phyloP scores from a whole-genome alignment of 2,113 vertebrate genomes.

The Camelus dromedarius region DNA sequence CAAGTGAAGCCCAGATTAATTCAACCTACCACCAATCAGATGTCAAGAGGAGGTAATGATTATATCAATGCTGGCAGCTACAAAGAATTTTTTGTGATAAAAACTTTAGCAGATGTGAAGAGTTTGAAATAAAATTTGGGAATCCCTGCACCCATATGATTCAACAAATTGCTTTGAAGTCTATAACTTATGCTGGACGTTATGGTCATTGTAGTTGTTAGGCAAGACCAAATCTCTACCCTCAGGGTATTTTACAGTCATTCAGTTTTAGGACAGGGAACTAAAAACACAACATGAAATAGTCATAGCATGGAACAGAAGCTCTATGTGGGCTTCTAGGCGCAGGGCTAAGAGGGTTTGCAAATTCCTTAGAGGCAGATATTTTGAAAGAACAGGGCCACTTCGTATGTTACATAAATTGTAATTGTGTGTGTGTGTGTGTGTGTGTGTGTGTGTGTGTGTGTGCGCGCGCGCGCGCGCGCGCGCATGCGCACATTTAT shows the following conservation, averaged over 20 bases:
- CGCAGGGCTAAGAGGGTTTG: not conserved
- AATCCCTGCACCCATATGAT: not conserved
- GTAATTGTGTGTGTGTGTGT: not conserved
- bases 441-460: rapidly evolving
- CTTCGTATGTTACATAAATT: not conserved
- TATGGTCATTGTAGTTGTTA: not conserved
- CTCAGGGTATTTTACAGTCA: not conserved
- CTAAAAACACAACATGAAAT: not conserved
- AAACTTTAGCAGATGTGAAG: not conserved
- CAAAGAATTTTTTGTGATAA: not conserved
- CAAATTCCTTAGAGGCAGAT: not conserved
- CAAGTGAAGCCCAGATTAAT: not conserved
- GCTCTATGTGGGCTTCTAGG: not conserved
- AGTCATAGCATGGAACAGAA: not conserved
- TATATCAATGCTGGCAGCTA: not conserved
- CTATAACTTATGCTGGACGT: not conserved
- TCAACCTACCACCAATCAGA: not conserved
- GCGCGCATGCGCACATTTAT: not conserved
- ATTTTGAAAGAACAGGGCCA: not conserved
- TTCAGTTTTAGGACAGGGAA: not conserved
- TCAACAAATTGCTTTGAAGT: not conserved
- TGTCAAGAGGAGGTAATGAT: not conserved
- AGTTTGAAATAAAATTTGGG: not conserved
- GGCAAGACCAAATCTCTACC: not conserved
- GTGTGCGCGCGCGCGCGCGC: rapidly evolving